Evolutionary conservation across 2,888 invertebrate species (phyloP).

Genomic region (Drosophila lacicola): DNA sequence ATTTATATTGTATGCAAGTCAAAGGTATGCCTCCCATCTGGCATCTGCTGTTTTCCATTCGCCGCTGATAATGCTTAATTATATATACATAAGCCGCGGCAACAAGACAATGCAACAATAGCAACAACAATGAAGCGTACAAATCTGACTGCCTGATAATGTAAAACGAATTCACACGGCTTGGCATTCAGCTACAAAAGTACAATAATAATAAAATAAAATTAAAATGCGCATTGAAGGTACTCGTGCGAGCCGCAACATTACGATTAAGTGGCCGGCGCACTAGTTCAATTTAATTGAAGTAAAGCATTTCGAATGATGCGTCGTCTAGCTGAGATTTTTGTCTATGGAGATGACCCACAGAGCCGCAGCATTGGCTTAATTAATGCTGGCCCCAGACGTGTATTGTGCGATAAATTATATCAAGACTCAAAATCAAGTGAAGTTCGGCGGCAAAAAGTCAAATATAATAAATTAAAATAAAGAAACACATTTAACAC

Average conservation of each 20-base stretch:
- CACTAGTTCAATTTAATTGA: conserved; percentile 47
- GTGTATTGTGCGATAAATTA: conserved; percentile 31
- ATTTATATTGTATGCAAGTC: conserved; percentile 64
- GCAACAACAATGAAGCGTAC: conserved; percentile 39
- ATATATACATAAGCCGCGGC: conserved; percentile 70
- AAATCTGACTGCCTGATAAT: conserved; percentile 49
- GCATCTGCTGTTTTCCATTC: conserved; percentile 52
- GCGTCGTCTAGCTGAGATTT: conserved; percentile 11
- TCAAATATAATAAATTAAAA: conserved; percentile 12
- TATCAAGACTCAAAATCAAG: conserved; percentile 44
- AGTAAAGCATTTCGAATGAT: conserved; percentile 26
- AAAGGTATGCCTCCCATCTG: conserved; percentile 56
- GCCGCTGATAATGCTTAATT: conserved; percentile 74
- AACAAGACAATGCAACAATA: conserved; percentile 58
- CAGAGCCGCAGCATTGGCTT: conserved; percentile 22
- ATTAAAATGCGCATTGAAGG: conserved; percentile 47
- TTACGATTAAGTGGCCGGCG: conserved; percentile 48
- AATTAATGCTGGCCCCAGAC: conserved; percentile 34
- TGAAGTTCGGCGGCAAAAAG: conserved; percentile 42
- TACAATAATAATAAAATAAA: conserved; percentile 12
- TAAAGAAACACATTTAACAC: conserved; percentile 51
- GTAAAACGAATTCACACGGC: conserved; percentile 59
- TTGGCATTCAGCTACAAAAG: conserved; percentile 31
- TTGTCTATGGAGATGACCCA: conserved; percentile 45
- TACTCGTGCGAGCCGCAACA: conserved; percentile 26